These are phyloP conservation scores for Lumbricus terrestris DNA, from an alignment of 2,888 invertebrate species.

Conservation along the genomic window DNA sequence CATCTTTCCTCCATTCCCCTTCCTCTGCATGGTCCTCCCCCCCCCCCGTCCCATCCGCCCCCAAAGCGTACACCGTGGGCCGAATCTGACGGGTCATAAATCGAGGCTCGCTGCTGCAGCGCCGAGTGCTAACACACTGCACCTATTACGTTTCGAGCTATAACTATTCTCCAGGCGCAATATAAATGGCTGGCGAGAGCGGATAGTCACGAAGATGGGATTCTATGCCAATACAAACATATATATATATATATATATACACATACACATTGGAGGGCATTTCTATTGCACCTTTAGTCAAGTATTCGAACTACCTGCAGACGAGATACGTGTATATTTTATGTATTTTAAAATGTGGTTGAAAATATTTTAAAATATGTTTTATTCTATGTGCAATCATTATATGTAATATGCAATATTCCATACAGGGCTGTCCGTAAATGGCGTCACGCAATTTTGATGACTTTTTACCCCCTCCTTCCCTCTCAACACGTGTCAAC, in stretches of 20 bases:
- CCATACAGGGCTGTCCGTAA: too few species aligned
- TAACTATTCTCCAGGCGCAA: not conserved
- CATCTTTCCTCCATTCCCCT: not conserved
- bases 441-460: too few species aligned
- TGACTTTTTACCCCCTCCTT: too few species aligned
- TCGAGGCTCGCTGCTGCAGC: not conserved
- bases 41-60: too few species aligned
- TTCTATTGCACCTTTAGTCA: not conserved
- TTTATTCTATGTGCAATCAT: too few species aligned
- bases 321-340: too few species aligned
- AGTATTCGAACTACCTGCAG: not conserved
- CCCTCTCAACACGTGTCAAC: too few species aligned
- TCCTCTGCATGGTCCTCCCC: too few species aligned
- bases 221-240: not conserved
- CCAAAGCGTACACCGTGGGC: not conserved
- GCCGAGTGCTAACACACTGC: not conserved
- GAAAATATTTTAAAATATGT: too few species aligned
- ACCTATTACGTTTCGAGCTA: not conserved
- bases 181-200: not conserved
- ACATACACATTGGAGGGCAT: not conserved
- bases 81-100: not conserved
- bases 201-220: not conserved
- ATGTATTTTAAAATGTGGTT: too few species aligned
- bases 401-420: too few species aligned
- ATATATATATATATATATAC: not conserved